Evolutionary conservation across 2,797 vertebrate species (phyloP).

Genomic region (Bufotes viridis): DNA sequence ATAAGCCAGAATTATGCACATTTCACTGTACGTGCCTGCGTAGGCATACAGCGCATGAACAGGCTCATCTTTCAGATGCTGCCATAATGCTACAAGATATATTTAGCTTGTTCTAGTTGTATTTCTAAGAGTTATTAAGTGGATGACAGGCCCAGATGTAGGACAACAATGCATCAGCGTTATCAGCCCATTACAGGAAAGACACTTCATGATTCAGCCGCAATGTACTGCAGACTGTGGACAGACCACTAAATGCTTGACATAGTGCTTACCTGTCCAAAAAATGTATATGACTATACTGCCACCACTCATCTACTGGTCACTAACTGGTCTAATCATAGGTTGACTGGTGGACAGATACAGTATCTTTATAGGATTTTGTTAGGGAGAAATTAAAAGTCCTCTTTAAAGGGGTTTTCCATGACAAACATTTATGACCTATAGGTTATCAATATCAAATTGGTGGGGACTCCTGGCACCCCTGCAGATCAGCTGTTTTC

Average conservation of each 20-base stretch:
- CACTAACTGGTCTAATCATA: too few relatives aligned
- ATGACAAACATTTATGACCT: too few relatives aligned
- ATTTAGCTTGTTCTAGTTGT: constrained; percentile 26
- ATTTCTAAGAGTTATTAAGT: constrained; percentile 3
- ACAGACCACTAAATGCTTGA: neutral
- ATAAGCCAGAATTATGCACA: neutral
- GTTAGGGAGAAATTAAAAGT: too few relatives aligned
- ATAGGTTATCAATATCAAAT: too few relatives aligned
- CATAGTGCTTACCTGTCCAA: neutral
- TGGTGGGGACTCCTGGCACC: too few relatives aligned
- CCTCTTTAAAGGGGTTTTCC: too few relatives aligned
- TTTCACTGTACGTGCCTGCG: neutral
- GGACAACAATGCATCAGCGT: constrained; percentile 33
- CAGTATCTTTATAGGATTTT: too few relatives aligned
- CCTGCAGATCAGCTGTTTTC: too few relatives aligned
- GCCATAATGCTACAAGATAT: neutral
- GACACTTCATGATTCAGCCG: constrained; percentile 3
- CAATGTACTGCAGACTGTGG: neutral
- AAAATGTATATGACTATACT: too few relatives aligned
- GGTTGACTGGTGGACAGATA: too few relatives aligned
- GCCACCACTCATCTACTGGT: too few relatives aligned
- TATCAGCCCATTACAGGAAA: constrained; percentile 24
- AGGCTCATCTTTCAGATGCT: neutral
- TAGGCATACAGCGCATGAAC: neutral
- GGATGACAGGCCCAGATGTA: constrained; percentile 5